Conservation (phyloP, 2,797 vertebrate species). For the Gallinago nigripennis region DNA sequence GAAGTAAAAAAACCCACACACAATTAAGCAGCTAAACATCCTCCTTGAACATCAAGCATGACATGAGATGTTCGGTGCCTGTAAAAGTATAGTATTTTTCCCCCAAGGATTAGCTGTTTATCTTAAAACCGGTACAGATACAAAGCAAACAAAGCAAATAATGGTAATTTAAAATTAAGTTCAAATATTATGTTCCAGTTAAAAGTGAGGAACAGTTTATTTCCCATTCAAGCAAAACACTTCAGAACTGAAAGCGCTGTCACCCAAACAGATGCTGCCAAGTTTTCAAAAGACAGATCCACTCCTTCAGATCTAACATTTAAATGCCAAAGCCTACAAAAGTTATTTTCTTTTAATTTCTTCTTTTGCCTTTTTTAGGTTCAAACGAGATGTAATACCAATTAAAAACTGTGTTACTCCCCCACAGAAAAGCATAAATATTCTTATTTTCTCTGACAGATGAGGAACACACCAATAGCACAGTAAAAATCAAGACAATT, state of each 20-base stretch:
- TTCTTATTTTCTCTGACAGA: not conserved
- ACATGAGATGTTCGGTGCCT: not conserved
- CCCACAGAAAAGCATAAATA: not conserved
- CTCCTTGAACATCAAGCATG: not conserved
- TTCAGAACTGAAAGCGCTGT: not conserved
- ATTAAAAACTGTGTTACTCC: not conserved
- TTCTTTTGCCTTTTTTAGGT: not conserved
- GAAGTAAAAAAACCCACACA: not conserved
- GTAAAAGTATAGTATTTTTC: not conserved
- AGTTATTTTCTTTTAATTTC: not conserved
- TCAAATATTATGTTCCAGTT: not conserved
- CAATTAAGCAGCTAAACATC: not conserved
- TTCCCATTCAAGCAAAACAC: not conserved
- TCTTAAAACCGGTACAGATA: not conserved
- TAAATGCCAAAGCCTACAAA: not conserved
- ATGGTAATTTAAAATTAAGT: not conserved
- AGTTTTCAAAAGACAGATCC: not conserved
- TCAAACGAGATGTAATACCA: not conserved
- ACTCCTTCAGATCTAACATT: not conserved
- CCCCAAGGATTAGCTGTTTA: not conserved
- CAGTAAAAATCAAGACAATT: not conserved
- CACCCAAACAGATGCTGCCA: not conserved
- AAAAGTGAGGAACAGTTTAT: not conserved
- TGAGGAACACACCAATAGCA: not conserved
- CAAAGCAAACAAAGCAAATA: not conserved